These are phyloP conservation scores for Calephelis virginiensis DNA, from an alignment of 1,140 invertebrate genomes.

Conservation along the genomic window DNA sequence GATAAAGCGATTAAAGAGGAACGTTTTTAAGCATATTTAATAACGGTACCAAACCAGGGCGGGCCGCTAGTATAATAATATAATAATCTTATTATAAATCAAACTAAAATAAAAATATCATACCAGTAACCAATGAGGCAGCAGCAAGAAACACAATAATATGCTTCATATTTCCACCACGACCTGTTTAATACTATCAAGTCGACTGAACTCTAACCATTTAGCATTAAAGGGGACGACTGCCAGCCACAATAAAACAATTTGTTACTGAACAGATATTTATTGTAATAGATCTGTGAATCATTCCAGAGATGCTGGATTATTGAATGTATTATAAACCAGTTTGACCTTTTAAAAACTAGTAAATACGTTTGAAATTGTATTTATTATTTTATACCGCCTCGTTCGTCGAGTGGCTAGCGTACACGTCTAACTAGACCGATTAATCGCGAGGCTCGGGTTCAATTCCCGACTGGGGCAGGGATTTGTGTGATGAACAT, in stretches of 20 bases:
- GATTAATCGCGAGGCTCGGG: too few relatives aligned
- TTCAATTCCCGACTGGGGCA: too few relatives aligned
- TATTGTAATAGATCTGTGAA: constrained; percentile 4
- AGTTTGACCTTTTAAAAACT: too few relatives aligned
- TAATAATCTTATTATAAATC: not conserved
- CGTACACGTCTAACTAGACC: too few relatives aligned
- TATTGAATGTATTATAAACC: not conserved
- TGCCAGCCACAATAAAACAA: constrained; percentile 15
- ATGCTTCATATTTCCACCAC: constrained; percentile 33
- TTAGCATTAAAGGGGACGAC: constrained; percentile 17
- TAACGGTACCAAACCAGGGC: too few relatives aligned
- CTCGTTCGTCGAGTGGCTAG: too few relatives aligned
- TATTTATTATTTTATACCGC: too few relatives aligned
- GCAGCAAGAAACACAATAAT: constrained; percentile 26
- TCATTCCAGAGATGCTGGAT: constrained; percentile 6
- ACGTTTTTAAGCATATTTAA: too few relatives aligned
- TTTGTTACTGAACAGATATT: constrained; percentile 18
- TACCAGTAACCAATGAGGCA: constrained; percentile 33
- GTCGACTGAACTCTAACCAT: not conserved
- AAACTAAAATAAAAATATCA: constrained; percentile 15
- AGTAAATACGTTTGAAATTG: too few relatives aligned
- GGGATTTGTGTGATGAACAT: too few relatives aligned
- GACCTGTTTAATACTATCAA: not conserved
- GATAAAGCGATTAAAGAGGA: too few relatives aligned
- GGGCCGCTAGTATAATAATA: too few relatives aligned